Evolutionary conservation across 2,797 vertebrate species (phyloP).

Genomic region (Hydrolagus colliei): DNA sequence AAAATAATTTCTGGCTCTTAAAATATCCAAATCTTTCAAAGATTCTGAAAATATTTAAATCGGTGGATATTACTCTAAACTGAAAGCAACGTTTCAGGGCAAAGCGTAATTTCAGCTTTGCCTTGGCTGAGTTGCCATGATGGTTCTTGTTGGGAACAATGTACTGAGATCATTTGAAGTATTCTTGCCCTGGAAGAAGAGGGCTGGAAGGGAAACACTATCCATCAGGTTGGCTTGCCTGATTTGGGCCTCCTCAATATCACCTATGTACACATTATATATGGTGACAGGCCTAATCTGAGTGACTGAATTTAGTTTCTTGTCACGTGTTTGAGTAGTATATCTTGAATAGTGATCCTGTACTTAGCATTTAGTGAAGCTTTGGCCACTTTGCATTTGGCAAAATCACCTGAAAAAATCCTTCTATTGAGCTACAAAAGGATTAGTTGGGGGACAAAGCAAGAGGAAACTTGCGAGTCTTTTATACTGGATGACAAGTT

Average conservation of each 20-base stretch:
- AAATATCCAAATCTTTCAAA: slow-evolving; percentile 20
- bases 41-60: neutral
- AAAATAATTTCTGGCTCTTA: neutral
- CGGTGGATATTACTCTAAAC: neutral
- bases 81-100: neutral
- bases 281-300: neutral
- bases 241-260: neutral
- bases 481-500: too few relatives aligned
- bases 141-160: neutral
- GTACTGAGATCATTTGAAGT: neutral
- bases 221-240: neutral
- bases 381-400: too few relatives aligned
- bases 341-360: too few relatives aligned
- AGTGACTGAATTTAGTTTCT: too few relatives aligned
- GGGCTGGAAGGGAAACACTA: neutral
- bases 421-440: too few relatives aligned
- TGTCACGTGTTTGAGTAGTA: too few relatives aligned
- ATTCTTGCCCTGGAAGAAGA: neutral
- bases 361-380: too few relatives aligned
- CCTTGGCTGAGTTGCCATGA: neutral
- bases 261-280: neutral
- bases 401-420: too few relatives aligned
- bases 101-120: neutral
- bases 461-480: too few relatives aligned
- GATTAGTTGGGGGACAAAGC: too few relatives aligned